A percentile compares a stretch with the other conserved stretches of the same genome.
Evolutionary conservation across 2,888 invertebrate genomes (phyloP).

Genomic region (Metellina segmentata): DNA sequence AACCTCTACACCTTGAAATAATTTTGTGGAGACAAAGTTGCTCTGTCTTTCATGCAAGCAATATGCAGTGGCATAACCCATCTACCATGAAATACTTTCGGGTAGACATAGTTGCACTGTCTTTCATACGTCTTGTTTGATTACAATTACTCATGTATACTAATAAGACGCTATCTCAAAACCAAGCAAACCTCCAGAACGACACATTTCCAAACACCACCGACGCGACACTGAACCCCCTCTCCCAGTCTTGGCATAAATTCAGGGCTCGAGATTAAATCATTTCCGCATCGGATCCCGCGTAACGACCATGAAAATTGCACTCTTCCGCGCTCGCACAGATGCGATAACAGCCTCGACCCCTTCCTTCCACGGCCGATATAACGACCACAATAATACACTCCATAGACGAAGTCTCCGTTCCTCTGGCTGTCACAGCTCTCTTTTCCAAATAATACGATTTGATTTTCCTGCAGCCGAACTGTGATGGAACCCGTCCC

Average conservation of each 20-base stretch:
- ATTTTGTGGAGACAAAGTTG: too few species aligned
- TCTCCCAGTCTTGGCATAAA: conserved; percentile 7
- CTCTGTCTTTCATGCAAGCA: too few species aligned
- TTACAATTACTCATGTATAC: too few species aligned
- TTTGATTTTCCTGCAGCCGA: conserved; percentile 36
- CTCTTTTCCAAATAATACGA: conserved; percentile 42
- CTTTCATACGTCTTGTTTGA: too few species aligned
- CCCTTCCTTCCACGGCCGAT: not conserved
- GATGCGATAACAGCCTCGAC: conserved; percentile 24
- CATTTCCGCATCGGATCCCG: conserved; percentile 46
- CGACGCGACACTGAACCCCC: not conserved
- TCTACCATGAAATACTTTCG: too few species aligned
- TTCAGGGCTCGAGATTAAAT: conserved; percentile 50
- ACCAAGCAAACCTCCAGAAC: not conserved
- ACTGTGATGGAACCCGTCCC: conserved; percentile 3
- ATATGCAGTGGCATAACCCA: too few species aligned
- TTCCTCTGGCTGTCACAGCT: conserved; percentile 20
- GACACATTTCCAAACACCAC: not conserved
- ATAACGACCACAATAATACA: conserved; percentile 59
- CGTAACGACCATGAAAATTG: conserved; percentile 61
- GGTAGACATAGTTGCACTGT: too few species aligned
- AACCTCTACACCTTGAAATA: too few species aligned
- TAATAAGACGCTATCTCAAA: not conserved
- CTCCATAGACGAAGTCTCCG: not conserved
- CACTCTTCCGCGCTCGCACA: conserved; percentile 42